Evolutionary conservation across 2,888 invertebrate species (phyloP).

Genomic region (Clusia tigrina): DNA sequence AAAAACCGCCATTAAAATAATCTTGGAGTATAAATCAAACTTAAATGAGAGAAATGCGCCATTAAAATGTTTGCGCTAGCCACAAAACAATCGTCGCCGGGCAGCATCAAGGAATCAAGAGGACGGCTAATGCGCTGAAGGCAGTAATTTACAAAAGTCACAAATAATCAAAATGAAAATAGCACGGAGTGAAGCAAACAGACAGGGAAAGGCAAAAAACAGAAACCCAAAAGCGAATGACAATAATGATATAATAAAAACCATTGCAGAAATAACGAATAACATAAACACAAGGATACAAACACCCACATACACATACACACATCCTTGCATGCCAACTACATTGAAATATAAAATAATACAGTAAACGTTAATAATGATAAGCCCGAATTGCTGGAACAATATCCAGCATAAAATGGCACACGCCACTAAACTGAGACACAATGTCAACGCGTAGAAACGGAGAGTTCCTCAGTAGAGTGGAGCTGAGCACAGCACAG

Average conservation of each 20-base stretch:
- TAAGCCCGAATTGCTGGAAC: slow-evolving; percentile 7
- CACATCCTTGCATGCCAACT: background rate
- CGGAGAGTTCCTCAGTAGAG: background rate
- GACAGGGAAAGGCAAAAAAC: background rate
- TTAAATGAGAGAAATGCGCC: background rate
- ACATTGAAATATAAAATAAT: background rate
- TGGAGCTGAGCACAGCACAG: background rate
- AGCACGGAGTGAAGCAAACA: too few species aligned
- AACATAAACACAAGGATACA: background rate
- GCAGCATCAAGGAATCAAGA: background rate
- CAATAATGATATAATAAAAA: slow-evolving; percentile 55
- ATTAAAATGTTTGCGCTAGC: slow-evolving; percentile 1
- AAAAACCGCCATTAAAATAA: slow-evolving; percentile 8
- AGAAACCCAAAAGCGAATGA: slow-evolving; percentile 35
- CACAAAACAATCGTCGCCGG: background rate
- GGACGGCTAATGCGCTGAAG: slow-evolving; percentile 7
- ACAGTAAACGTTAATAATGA: slow-evolving; percentile 7
- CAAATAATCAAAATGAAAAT: background rate
- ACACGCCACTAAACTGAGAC: background rate
- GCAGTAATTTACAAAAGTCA: slow-evolving; percentile 10
- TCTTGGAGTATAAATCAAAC: background rate
- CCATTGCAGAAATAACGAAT: slow-evolving; percentile 45
- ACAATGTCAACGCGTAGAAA: background rate
- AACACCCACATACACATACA: background rate
- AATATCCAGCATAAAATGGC: background rate